These are phyloP conservation scores for Philaethria dido DNA, from an alignment of 2,888 invertebrate species.

Conservation along the genomic window DNA sequence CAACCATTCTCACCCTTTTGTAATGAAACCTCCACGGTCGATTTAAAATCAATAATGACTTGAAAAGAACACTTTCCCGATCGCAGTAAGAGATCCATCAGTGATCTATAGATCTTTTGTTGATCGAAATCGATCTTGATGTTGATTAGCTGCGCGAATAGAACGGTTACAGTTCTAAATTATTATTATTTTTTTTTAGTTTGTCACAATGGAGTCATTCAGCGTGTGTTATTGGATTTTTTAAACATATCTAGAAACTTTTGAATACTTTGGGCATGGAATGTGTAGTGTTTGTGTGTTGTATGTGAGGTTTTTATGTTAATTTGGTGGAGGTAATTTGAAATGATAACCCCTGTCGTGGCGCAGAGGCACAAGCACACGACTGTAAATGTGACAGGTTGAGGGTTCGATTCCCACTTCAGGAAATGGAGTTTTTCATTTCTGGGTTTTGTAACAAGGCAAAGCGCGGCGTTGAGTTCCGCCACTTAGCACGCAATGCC, in stretches of 20 bases:
- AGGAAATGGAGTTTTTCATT: too few relatives aligned
- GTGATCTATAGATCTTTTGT: slow-evolving; percentile 77
- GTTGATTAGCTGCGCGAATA: slow-evolving; percentile 70
- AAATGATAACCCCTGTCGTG: too few relatives aligned
- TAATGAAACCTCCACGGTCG: slow-evolving; percentile 63
- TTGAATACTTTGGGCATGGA: neutral
- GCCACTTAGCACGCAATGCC: too few relatives aligned
- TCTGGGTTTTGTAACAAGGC: too few relatives aligned
- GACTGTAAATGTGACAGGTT: too few relatives aligned
- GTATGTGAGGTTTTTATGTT: neutral
- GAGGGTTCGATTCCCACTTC: too few relatives aligned
- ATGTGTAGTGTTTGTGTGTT: neutral
- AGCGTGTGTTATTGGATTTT: slow-evolving; percentile 55
- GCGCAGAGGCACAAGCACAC: too few relatives aligned
- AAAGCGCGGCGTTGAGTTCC: too few relatives aligned
- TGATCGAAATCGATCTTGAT: slow-evolving; percentile 70
- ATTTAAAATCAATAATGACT: slow-evolving; percentile 79
- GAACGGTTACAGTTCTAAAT: slow-evolving; percentile 54
- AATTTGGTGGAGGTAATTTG: neutral
- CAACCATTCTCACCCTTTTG: slow-evolving; percentile 56
- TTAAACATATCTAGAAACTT: slow-evolving; percentile 33
- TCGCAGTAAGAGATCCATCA: slow-evolving; percentile 79
- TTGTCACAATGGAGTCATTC: slow-evolving; percentile 51
- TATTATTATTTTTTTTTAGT: slow-evolving; percentile 49
- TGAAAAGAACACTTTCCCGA: slow-evolving; percentile 73